Evolutionary conservation across 2,113 vertebrate species (phyloP), one percentile per base, ranked within the genome.

Genomic region (Coptodon bakossiorum): DNA sequence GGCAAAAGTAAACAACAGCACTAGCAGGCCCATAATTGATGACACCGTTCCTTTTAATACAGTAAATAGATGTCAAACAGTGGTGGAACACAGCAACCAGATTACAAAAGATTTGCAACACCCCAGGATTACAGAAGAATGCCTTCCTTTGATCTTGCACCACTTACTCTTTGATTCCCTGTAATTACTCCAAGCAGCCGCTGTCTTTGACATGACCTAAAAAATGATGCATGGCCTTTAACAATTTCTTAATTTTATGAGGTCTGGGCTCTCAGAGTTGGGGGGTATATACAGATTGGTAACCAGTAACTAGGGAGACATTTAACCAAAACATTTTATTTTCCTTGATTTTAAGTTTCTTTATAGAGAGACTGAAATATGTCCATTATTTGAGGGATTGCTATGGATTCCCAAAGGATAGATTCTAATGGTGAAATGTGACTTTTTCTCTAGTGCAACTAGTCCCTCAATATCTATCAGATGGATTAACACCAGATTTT

Each of bases 11-110:
- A 96, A 96, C 95, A 96, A 92, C 24, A 68, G 92, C 89, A 93
- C 92, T 91, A 92, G 86, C 88, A 89, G 86, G 82, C 54, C 57
- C 50, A 27, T 94, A 96, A 96, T 95, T 94, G 94, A 96, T 96
- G 92, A 92, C 92, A 91, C 89, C 83, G 80, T 90, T 94, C 85
- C 92, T 93, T 95, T 95, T 96, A 84, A 95, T 96, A 96, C 95
- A 96, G 96, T 96, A 96, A 96, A 96, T 95, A 90, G 89, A 95
- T 94, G 95, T 96, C 96, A 96, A 96, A 96, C 94, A 92, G 90
- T 94, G 93, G 93, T 83, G 95, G 93, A 93, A 91, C 92, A 76
- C 88, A 83, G 89, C 86, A 57, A 86, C 91, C 86, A 95, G 94
- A 96, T 96, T 95, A 95, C 92, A 91, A 85, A 95, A 95, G 95